Evolutionary conservation across 2,113 vertebrate genomes (phyloP).

Genomic region (Megaceryle torquata): DNA sequence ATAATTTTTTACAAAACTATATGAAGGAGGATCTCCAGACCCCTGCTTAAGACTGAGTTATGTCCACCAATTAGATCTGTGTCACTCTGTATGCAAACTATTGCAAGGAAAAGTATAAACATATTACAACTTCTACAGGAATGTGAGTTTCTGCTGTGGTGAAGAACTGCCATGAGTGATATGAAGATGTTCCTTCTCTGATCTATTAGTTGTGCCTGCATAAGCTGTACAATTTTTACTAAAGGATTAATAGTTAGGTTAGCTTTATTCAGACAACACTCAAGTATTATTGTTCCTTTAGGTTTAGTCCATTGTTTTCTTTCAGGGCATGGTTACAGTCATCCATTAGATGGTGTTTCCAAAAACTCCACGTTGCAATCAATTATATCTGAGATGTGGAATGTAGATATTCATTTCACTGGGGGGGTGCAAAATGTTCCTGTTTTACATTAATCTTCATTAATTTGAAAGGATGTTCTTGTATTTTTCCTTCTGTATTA

Average conservation of each 20-base stretch:
- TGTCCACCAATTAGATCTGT: background rate
- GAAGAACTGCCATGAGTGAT: background rate
- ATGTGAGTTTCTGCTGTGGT: background rate
- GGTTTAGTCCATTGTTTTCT: background rate
- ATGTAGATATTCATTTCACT: background rate
- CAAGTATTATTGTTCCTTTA: background rate
- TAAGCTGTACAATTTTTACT: background rate
- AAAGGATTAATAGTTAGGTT: background rate
- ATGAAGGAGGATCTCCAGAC: background rate
- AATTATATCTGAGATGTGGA: background rate
- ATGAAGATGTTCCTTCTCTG: background rate
- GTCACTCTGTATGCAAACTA: background rate
- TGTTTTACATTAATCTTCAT: background rate
- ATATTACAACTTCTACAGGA: background rate
- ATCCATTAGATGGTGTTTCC: background rate
- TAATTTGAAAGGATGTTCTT: background rate
- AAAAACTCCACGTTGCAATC: background rate
- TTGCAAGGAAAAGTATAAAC: background rate
- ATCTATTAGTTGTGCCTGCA: background rate
- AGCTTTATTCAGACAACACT: background rate
- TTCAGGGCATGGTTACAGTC: background rate
- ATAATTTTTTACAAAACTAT: background rate
- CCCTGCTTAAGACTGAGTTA: background rate
- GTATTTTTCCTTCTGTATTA: background rate
- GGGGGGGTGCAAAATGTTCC: background rate